Evolutionary conservation across 2,113 vertebrate genomes (phyloP), one percentile per base, ranked within the genome.

Genomic region (Symphodus melops): DNA sequence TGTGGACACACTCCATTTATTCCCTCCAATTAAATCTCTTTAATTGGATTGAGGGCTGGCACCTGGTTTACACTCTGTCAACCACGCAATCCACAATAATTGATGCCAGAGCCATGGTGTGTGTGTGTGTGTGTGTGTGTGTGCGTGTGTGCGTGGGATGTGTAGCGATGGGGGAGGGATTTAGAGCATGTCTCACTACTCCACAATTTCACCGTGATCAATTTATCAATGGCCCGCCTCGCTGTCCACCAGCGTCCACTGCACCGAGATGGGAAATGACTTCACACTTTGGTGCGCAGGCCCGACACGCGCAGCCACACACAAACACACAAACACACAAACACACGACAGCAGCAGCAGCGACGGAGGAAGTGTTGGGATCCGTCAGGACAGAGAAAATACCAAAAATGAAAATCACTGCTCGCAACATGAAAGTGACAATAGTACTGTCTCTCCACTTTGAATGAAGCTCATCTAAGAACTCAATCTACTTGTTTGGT

Each of bases 1-100:
- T 83, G 88, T 74, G 75, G 89, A 90, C 88, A 92, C 90, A 91
- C 89, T 91, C 87, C 89, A 92, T 92, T 91, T 91, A 89, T 91
- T 93, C 88, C 70, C 81, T 82, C 89, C 92, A 94, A 94, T 93
- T 93, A 94, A 93, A 92, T 90, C 78, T 80, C 86, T 91, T 93
- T 91, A 93, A 94, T 91, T 94, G 90, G 89, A 92, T 86, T 86
- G 90, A 92, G 91, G 86, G 83, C 87, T 89, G 88, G 89, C 90
- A 92, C 91, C 92, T 92, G 91, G 91, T 92, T 90, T 90, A 93
- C 89, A 92, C 89, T 88, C 90, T 87, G 89, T 91, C 92, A 91
- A 89, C 89, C 92, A 90, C 86, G 69, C 85, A 88, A 77, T 85
- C 86, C 90, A 89, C 87, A 86, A 83, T 91, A 92, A 92, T 90